Conservation (phyloP, 2,113 vertebrate genomes). For the Lamprologus callipterus region DNA sequence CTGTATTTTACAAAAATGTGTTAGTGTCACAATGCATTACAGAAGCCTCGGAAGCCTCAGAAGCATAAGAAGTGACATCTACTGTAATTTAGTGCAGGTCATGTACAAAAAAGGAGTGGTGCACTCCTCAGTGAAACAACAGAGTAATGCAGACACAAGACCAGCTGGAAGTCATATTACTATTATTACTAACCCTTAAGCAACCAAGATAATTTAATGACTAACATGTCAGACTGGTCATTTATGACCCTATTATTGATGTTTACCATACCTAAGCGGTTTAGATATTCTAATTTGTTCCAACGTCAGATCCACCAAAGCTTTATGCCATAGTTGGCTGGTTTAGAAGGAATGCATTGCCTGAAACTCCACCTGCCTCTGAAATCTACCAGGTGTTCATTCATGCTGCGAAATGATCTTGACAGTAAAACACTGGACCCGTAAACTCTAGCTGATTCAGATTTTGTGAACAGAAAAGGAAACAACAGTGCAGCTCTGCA, state of each 20-base stretch:
- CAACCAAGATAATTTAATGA: not conserved
- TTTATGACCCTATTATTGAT: not conserved
- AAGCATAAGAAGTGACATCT: not conserved
- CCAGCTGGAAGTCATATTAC: not conserved
- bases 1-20: conserved; percentile 19
- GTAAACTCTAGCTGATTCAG: not conserved
- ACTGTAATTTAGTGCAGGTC: not conserved
- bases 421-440: not conserved
- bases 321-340: not conserved
- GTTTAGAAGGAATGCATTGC: not conserved
- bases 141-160: not conserved
- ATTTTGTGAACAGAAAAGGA: not conserved
- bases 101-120: not conserved
- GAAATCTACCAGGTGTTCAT: not conserved
- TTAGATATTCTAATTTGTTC: not conserved
- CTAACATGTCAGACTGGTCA: not conserved
- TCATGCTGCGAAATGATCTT: not conserved
- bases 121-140: not conserved
- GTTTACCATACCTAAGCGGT: not conserved
- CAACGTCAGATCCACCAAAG: not conserved
- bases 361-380: not conserved
- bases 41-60: not conserved
- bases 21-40: not conserved
- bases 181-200: not conserved
- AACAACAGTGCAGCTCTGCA: not conserved